Evolutionary conservation across 2,888 invertebrate species (phyloP).

Genomic region (Laothoe populi): DNA sequence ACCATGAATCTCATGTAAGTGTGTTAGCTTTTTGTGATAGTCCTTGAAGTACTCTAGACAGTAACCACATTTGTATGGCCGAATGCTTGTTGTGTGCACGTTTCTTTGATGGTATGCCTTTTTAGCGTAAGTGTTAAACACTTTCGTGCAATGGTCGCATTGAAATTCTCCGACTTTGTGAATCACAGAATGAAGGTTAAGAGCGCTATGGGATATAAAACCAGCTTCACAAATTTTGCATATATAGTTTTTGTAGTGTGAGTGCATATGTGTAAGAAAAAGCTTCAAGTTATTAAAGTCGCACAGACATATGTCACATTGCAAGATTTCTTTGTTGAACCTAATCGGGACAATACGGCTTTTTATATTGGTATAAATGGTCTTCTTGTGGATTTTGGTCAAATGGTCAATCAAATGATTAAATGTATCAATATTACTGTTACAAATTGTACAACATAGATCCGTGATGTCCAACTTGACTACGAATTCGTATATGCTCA

Average conservation of each 20-base stretch:
- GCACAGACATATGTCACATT: conserved; percentile 52
- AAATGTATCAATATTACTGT: conserved; percentile 38
- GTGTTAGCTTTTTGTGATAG: conserved; percentile 48
- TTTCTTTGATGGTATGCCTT: conserved; percentile 72
- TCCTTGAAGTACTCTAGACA: conserved; percentile 44
- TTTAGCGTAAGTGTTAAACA: conserved; percentile 74
- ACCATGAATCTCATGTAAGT: conserved; percentile 55
- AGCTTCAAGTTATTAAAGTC: conserved; percentile 26
- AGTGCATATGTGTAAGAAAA: conserved; percentile 68
- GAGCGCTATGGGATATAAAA: conserved; percentile 60
- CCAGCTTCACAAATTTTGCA: conserved; percentile 66
- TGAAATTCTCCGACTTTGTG: conserved; percentile 62
- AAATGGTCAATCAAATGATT: conserved; percentile 49
- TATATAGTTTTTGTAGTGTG: conserved; percentile 64
- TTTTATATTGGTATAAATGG: conserved; percentile 47
- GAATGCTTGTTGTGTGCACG: conserved; percentile 57
- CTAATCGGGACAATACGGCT: conserved; percentile 56
- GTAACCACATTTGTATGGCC: conserved; percentile 43
- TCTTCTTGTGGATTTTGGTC: conserved; percentile 43
- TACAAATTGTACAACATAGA: conserved; percentile 51
- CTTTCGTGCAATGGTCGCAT: conserved; percentile 70
- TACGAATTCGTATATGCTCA: conserved; percentile 41
- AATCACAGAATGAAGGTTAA: conserved; percentile 56
- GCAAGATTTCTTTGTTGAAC: conserved; percentile 44
- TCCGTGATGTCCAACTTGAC: conserved; percentile 56